phyloP scores from a whole-genome alignment of 1,140 invertebrate species.

The Drosophila bipectinata region DNA sequence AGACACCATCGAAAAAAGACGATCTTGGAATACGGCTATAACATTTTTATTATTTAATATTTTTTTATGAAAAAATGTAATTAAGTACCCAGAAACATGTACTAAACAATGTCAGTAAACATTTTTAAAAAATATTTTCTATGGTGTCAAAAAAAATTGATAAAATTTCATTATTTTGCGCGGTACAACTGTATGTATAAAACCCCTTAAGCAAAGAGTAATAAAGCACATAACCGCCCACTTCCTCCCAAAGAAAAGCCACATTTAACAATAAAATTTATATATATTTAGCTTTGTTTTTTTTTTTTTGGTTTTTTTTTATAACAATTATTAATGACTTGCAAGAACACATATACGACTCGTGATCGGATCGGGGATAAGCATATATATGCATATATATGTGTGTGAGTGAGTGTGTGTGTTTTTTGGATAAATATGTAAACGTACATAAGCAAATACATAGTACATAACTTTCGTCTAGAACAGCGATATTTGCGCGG shows the following conservation, averaged over 20 bases:
- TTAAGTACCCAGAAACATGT: no score
- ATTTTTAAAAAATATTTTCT: no score
- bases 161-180: no score
- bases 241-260: background rate
- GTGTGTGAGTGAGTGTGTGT: constrained; percentile 7
- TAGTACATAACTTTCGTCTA: constrained; percentile 18
- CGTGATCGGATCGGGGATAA: constrained; percentile 34
- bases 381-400: constrained; percentile 21
- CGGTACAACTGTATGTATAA: no score
- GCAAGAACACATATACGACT: constrained; percentile 33
- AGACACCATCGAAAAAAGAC: no score
- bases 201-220: no score
- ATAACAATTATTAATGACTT: constrained; percentile 47
- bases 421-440: constrained; percentile 14
- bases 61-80: no score
- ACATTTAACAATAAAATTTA: constrained; percentile 41
- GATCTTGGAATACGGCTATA: no score
- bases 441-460: constrained; percentile 2
- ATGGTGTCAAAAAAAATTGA: no score
- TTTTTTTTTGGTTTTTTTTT: constrained; percentile 1
- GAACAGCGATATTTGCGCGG: constrained; percentile 31
- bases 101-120: no score
- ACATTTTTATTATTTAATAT: no score
- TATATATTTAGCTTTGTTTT: constrained; percentile 27
- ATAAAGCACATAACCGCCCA: background rate